Evolutionary conservation across 2,113 vertebrate species (phyloP), one percentile per base, ranked within the genome.

Genomic region (Boulengeromyrus knoepffleri): DNA sequence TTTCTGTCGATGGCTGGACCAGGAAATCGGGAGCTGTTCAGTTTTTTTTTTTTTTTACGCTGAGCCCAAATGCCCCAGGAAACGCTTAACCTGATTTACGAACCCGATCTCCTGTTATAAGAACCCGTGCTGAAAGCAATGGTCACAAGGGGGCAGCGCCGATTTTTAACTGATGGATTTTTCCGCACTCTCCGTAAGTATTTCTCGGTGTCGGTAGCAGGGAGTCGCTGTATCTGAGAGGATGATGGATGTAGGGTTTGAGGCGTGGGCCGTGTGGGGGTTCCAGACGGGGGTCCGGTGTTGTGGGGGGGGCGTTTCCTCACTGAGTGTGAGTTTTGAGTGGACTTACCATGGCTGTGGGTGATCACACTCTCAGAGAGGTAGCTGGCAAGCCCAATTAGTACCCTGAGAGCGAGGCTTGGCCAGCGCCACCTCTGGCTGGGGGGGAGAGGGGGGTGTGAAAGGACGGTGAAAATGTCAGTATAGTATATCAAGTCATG

Each of bases 401-500:
- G 77, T 19, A 85, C 39, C 19, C 49, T 24, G 49, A n/a, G 80
- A 12, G 15, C 5, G 45, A 17, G 46, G 45, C 27, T 50, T 15
- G 49, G 49, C 85, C 46, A 90, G 92, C 90, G 90, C 92, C 91
- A 89, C 93, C 92, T 91, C 90, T 92, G 91, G 94, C 93, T 93
- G 90, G 2, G 12, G 36, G 42, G 17, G 52, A 1, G 3, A 3
- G 39, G 15, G 36, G 31, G 91, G 13, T 7, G 90, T 93, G 93
- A 90, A 91, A 93, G 93, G 94, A 90, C 92, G 91, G 49, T 17
- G n/a, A 90, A 93, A 89, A 93, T 93, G 94, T 91, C 94, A 95
- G 92, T 93, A 89, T 95, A 94, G 95, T 96, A 97, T 96, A 96
- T 91, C 95, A 93, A 90, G 92, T 93, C 92, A 91, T 92, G 93